Base-by-base conservation (phyloP, 2,888 invertebrate species). In the Baronia brevicornis region DNA sequence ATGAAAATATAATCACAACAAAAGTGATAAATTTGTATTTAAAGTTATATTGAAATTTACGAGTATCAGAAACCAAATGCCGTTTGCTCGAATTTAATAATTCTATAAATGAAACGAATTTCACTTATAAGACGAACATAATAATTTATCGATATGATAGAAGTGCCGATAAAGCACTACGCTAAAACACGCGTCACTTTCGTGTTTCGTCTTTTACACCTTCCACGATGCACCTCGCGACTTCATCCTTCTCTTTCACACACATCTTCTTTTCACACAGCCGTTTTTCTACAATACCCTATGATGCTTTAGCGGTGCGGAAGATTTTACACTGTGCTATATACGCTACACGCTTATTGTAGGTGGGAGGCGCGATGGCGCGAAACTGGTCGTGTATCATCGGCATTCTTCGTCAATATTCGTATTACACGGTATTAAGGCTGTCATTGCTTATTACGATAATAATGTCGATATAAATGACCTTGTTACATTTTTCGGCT, bases 171-270 rank as follows among this genome's bases (percentile, higher is more conserved):
- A 27, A 7, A 14, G 8, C 48, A 33, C 78, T 56, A 46, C 75
- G 60, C 77, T 77, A 71, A 59, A 63, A 40, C 52, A 47, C 61
- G 68, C 74, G 73, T 79, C 82, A 79, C 74, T 73, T 82, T 74
- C 65, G 78, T 78, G 77, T 70, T 74, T 71, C 78, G 77, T 79
- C 79, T 79, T 58, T 80, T 79, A 79, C 82, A 82, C 82, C 80
- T 79, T 65, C 64, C 61, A 61, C 60, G 70, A 71, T 72, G 75
- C 72, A 71, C 68, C 66, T 52, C 47, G 46, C 57, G 47, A 40
- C 47, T 51, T 42, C 44, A 20, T 32, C 57, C 39, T 35, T 67
- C 68, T 53, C 61, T 22, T 17, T 66, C 60, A 12, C 30, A 21
- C 44, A 15, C n/a, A 8, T 21, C 32, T 54, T 51, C 48, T 52